Conservation (phyloP, 2,888 invertebrate species). For the Drosophila atripex region DNA sequence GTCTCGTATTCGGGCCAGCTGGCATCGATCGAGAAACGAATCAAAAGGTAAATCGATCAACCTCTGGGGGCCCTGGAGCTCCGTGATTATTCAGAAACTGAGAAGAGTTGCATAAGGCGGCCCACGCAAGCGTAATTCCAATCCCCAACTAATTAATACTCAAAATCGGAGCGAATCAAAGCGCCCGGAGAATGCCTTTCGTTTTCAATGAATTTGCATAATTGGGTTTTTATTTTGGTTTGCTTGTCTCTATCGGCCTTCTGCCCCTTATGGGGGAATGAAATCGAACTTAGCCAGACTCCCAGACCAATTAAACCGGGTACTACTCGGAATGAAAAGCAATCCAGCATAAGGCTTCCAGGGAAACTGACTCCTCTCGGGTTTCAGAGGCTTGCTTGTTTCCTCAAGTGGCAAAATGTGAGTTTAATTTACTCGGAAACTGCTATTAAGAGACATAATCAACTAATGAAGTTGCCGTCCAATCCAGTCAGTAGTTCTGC, state of each 20-base stretch:
- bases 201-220: slow-evolving; percentile 75
- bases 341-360: slow-evolving; percentile 6
- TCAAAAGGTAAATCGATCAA: slow-evolving; percentile 33
- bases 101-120: slow-evolving; percentile 29
- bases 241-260: background rate
- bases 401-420: slow-evolving; percentile 6
- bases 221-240: slow-evolving; percentile 41
- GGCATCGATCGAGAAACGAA: slow-evolving; percentile 12
- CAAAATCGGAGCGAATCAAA: slow-evolving; percentile 47
- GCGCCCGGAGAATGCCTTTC: slow-evolving; percentile 57
- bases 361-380: slow-evolving; percentile 24
- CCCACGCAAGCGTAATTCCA: slow-evolving; percentile 7
- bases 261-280: slow-evolving; percentile 31
- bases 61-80: slow-evolving; percentile 13
- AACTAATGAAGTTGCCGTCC: too few species aligned
- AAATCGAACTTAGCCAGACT: slow-evolving; percentile 34
- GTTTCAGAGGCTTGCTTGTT: slow-evolving; percentile 14
- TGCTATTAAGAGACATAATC: too few species aligned
- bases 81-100: slow-evolving; percentile 7
- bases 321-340: slow-evolving; percentile 11
- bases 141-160: slow-evolving; percentile 49
- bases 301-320: slow-evolving; percentile 26
- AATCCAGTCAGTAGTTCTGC: too few species aligned
- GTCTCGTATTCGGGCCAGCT: slow-evolving; percentile 28
- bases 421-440: too few species aligned